phyloP scores from a whole-genome alignment of 2,797 vertebrate genomes.

The Sebastes cheni region DNA sequence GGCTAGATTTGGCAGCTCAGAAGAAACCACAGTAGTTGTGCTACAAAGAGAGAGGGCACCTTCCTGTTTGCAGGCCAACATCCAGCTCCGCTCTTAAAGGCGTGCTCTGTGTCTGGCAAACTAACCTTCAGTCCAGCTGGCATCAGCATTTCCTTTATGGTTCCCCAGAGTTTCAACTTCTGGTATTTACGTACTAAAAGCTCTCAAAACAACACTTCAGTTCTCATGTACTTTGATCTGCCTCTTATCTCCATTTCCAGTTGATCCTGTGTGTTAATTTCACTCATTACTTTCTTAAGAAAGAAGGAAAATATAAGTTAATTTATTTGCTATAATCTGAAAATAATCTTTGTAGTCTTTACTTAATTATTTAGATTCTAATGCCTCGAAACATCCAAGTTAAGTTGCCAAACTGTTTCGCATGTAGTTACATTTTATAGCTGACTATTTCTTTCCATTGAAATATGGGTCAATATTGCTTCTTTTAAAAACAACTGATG shows the following conservation, averaged over 20 bases:
- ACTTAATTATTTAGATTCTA: neutral
- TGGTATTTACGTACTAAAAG: neutral
- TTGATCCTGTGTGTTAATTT: neutral
- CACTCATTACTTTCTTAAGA: neutral
- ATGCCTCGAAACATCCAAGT: neutral
- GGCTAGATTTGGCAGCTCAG: slow-evolving; percentile 8
- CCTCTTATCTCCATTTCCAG: neutral
- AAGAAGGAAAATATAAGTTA: neutral
- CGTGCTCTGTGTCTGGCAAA: neutral
- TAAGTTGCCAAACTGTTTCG: neutral
- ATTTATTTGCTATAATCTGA: neutral
- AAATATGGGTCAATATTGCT: neutral
- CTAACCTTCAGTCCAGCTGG: slow-evolving; percentile 1
- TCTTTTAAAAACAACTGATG: neutral
- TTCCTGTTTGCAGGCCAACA: slow-evolving; percentile 16
- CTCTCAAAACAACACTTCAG: neutral
- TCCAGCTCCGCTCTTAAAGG: neutral
- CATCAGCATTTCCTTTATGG: neutral
- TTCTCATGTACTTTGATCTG: neutral
- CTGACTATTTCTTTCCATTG: neutral
- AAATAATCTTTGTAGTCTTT: neutral
- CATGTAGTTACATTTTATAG: neutral
- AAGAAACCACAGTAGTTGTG: slow-evolving; percentile 13
- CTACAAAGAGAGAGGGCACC: slow-evolving; percentile 22
- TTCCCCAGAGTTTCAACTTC: neutral